phyloP scores from a whole-genome alignment of 1,140 invertebrate species.

The Phymorhynchus buccinoides region DNA sequence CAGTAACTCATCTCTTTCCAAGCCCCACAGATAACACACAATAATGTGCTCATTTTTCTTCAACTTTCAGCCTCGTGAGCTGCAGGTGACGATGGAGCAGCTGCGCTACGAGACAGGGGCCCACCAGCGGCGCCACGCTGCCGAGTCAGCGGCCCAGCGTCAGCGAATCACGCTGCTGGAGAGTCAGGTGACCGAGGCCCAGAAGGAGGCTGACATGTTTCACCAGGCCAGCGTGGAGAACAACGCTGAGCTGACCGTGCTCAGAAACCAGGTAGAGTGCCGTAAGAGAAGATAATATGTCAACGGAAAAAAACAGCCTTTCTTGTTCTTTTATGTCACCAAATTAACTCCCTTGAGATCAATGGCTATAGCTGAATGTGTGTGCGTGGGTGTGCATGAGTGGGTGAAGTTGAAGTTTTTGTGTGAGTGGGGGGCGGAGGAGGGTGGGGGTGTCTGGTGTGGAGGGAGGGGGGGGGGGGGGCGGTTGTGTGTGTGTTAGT shows the following conservation, averaged over 20 bases:
- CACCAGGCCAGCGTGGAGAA: constrained; percentile 68
- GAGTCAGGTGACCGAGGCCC: constrained; percentile 66
- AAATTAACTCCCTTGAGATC: too few species aligned
- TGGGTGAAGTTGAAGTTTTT: too few species aligned
- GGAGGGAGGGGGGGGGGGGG: too few species aligned
- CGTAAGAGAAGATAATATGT: too few species aligned
- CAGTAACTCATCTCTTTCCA: not conserved
- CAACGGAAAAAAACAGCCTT: too few species aligned
- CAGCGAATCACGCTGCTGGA: constrained; percentile 66
- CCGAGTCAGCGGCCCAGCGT: constrained; percentile 62
- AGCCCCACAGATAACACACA: too few species aligned
- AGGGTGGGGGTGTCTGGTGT: too few species aligned
- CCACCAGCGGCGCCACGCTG: constrained; percentile 55
- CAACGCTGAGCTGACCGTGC: constrained; percentile 68
- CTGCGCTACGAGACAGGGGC: constrained; percentile 68
- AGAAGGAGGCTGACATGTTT: constrained; percentile 73
- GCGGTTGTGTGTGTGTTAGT: too few species aligned
- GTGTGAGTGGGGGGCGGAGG: too few species aligned
- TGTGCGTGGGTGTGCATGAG: too few species aligned
- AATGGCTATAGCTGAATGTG: too few species aligned
- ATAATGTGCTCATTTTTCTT: not conserved
- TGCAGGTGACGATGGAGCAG: constrained; percentile 70
- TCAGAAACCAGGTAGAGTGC: constrained; percentile 67
- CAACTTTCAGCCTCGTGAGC: constrained; percentile 60
- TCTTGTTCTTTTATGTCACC: too few species aligned